Evolutionary conservation across 2,888 invertebrate species (phyloP).

Genomic region (Drosophila algonquin): DNA sequence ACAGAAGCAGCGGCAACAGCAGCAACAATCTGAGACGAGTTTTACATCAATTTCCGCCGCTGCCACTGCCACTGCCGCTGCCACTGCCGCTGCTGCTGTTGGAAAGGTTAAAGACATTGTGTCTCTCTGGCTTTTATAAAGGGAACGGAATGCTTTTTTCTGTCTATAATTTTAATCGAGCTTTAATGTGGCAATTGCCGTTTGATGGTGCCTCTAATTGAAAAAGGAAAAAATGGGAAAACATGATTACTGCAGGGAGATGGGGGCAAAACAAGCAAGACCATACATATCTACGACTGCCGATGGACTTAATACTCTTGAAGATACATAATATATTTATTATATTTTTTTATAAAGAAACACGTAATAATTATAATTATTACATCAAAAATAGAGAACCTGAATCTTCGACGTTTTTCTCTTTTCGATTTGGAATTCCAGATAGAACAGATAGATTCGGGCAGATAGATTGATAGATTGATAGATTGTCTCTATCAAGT

Average conservation of each 20-base stretch:
- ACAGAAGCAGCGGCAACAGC: conserved; percentile 40
- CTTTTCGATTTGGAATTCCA: too few species aligned
- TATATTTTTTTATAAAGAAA: not conserved
- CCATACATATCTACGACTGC: not conserved
- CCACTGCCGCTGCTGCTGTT: not conserved
- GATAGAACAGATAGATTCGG: not conserved
- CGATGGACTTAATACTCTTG: not conserved
- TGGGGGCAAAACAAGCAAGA: not conserved
- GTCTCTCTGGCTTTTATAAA: conserved; percentile 38
- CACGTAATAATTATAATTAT: too few species aligned
- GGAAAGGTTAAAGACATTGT: conserved; percentile 72
- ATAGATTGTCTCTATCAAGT: conserved; percentile 40
- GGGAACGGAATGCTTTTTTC: conserved; percentile 37
- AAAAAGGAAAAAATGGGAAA: conserved; percentile 60
- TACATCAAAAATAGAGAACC: too few species aligned
- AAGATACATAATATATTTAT: not conserved
- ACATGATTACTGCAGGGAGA: not conserved
- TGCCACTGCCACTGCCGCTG: not conserved
- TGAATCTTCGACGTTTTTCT: too few species aligned
- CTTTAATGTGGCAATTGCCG: conserved; percentile 74
- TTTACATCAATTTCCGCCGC: conserved; percentile 74
- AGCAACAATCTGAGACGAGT: conserved; percentile 62
- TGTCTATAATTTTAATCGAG: conserved; percentile 55
- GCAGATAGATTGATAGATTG: too few species aligned
- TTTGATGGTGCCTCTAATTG: conserved; percentile 63